Evolutionary conservation across 2,113 vertebrate genomes (phyloP), one percentile per base, ranked within the genome.

Genomic region (Osmerus mordax): DNA sequence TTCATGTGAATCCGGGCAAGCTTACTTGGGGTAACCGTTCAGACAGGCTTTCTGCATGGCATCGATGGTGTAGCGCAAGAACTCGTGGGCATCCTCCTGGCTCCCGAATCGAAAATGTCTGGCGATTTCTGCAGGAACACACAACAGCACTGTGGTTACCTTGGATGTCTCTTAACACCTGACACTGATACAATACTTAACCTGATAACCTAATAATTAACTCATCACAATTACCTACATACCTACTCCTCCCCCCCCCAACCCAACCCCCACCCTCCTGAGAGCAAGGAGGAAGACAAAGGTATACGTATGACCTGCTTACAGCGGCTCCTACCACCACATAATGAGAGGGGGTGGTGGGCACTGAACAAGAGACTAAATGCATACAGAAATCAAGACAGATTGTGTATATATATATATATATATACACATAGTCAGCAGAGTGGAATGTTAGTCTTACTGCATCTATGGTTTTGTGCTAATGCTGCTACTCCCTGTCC

Each of bases 41-140:
- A 99, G 87, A 82, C 96, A 99, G 83, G 97, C 95, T 87, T 93
- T 95, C 90, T 99, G 97, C 96, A 99, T 98, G 84, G 97, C 97
- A 0, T 99, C 96, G 0, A 99, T 92, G 74, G 94, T 96, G 79
- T 96, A 98, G 11, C 97, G 94, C 78, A 99, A 82, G 81, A 99
- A 99, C 69, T 99, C 97, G 0, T 99, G 97, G 0, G 97, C 97
- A 0, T 99, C 97, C 84, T 99, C 97, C 76, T 99, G 97, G 72
- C 89, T 96, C 32, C 97, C 96, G 0, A 99, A 97, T 64, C 89
- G 94, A 88, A 99, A 94, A 73, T 98, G 95, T 67, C 91, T 90
- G 68, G 97, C 95, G 12, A 99, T 98, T 88, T 97, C 97, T 98
- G 82, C 56, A 64, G 32, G 62, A 41, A 9, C 62, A 36, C 29